phyloP scores from a whole-genome alignment of 2,113 vertebrate species.

The Cyprinodon tularosa region DNA sequence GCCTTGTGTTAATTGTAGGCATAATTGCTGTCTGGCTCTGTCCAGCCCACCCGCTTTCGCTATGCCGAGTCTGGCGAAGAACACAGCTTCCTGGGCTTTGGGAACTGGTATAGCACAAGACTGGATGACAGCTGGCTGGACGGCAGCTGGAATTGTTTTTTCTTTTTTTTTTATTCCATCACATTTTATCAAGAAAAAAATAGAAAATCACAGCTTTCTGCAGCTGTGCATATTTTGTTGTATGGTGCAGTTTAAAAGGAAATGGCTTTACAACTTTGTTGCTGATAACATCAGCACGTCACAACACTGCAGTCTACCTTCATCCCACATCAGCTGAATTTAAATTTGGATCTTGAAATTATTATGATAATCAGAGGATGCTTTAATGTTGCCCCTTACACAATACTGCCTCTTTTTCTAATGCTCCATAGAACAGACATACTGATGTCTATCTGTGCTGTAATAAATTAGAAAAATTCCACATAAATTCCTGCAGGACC shows the following conservation, averaged over 20 bases:
- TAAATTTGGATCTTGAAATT: neutral
- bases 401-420: neutral
- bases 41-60: neutral
- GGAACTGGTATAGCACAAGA: neutral
- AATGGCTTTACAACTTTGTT: neutral
- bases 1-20: neutral
- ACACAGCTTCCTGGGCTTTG: constrained; percentile 2
- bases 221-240: neutral
- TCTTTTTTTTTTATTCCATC: no score
- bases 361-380: neutral
- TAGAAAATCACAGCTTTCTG: neutral
- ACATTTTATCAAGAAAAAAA: neutral
- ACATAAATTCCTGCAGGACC: constrained; percentile 30
- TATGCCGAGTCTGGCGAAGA: neutral
- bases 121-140: neutral
- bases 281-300: neutral
- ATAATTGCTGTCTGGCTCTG: neutral
- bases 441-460: constrained; percentile 27
- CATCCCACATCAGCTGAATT: neutral
- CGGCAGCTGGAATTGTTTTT: no score
- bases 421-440: neutral
- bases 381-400: constrained; percentile 4
- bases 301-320: neutral
- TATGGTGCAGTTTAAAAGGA: neutral
- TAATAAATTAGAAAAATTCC: constrained; percentile 27